Conservation (phyloP, 2,797 vertebrate species). For the Liasis olivaceus region DNA sequence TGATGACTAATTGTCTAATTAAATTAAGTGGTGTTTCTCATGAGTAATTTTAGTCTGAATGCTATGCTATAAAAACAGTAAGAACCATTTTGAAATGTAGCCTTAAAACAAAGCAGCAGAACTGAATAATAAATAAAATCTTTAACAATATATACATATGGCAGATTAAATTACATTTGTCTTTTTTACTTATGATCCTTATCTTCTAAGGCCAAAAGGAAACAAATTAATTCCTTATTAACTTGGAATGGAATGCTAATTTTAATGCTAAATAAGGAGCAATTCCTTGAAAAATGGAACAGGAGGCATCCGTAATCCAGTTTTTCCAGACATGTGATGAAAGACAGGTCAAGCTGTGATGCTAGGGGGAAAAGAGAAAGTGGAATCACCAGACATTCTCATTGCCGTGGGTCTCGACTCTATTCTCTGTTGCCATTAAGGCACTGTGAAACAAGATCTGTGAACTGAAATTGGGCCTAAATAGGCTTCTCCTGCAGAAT, state of each 20-base stretch:
- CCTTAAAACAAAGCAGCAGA: not conserved
- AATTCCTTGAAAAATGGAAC: not conserved
- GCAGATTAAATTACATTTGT: not conserved
- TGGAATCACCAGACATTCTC: not conserved
- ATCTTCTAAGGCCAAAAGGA: not conserved
- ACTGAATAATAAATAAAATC: not conserved
- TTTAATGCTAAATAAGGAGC: not conserved
- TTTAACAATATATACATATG: not conserved
- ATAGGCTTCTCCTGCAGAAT: not conserved
- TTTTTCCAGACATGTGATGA: not conserved
- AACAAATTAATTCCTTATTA: not conserved
- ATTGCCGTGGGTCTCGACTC: not conserved
- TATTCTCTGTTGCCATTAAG: not conserved
- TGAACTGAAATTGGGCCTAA: not conserved
- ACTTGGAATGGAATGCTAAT: not conserved
- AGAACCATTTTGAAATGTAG: not conserved
- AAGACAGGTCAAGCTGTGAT: not conserved
- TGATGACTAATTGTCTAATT: not conserved
- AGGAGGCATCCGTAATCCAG: not conserved
- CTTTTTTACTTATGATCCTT: not conserved
- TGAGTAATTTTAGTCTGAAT: not conserved
- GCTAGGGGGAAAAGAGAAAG: not conserved
- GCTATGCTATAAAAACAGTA: not conserved
- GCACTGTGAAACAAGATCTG: not conserved
- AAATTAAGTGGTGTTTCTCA: not conserved